Percentiles rank a stretch among this genome's conserved stretches.
These are phyloP conservation scores for Myiotriccus ornatus DNA, from an alignment of 2,797 vertebrate genomes.

Conservation along the genomic window DNA sequence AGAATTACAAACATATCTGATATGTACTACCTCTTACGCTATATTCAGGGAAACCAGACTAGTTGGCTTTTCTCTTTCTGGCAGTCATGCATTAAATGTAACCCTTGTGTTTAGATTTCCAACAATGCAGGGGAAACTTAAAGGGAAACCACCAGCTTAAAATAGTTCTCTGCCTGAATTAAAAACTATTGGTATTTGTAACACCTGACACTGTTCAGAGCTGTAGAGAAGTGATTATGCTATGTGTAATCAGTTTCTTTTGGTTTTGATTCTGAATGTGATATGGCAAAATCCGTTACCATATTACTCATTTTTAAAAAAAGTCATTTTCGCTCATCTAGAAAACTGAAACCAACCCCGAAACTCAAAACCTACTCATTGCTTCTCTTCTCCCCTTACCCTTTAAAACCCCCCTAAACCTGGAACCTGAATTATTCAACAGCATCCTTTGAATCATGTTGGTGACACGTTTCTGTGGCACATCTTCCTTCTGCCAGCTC, in stretches of 20 bases:
- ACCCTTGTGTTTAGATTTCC: constrained; percentile 38
- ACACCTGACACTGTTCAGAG: background rate
- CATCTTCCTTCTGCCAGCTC: constrained; percentile 24
- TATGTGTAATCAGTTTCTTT: background rate
- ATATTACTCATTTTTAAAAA: background rate
- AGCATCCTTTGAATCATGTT: constrained; percentile 11
- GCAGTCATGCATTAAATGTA: constrained; percentile 45
- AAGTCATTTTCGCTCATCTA: background rate
- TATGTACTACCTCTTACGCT: background rate
- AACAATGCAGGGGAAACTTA: constrained; percentile 12
- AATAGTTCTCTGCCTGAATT: constrained; percentile 29
- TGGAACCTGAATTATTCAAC: constrained; percentile 34
- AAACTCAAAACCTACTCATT: background rate
- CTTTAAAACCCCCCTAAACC: constrained; percentile 23
- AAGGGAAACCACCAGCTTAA: constrained; percentile 30
- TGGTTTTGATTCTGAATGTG: background rate
- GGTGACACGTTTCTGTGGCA: background rate
- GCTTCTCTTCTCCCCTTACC: background rate
- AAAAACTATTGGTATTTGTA: constrained; percentile 4
- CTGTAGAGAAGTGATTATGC: background rate
- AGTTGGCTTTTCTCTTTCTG: constrained; percentile 31
- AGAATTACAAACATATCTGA: background rate
- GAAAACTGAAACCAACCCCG: background rate
- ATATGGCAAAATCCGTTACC: background rate
- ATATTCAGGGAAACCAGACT: background rate